Percentiles rank a stretch among this genome's conserved stretches.
Evolutionary conservation across 2,888 invertebrate species (phyloP).

Genomic region (Chalcosyrphus nemorum): DNA sequence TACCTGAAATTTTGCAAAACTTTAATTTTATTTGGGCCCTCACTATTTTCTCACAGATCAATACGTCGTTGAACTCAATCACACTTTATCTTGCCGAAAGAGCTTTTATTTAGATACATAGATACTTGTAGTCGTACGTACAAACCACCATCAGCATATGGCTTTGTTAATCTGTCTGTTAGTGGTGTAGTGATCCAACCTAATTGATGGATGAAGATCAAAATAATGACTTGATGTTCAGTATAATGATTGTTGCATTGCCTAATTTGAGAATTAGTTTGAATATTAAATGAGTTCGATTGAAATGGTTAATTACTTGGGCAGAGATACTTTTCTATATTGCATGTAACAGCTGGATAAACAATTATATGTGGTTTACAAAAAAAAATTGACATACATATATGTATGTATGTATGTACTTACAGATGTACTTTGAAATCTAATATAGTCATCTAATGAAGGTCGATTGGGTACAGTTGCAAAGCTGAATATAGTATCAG

Average conservation of each 20-base stretch:
- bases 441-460: no score
- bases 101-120: neutral
- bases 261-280: neutral
- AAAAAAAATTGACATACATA: no score
- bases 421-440: no score
- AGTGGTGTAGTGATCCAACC: neutral
- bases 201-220: neutral
- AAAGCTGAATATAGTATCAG: no score
- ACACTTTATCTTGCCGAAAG: neutral
- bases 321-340: neutral
- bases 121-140: neutral
- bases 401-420: no score
- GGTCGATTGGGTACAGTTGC: no score
- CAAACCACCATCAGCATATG: no score
- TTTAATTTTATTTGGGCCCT: neutral
- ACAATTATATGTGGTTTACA: no score
- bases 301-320: neutral
- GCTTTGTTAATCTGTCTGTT: neutral
- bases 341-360: no score
- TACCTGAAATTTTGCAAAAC: neutral
- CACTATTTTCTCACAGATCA: neutral
- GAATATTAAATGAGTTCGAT: neutral
- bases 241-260: neutral
- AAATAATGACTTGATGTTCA: neutral
- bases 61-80: constrained; percentile 27